Evolutionary conservation across 2,797 vertebrate species (phyloP), one percentile per base, ranked within the genome.

Genomic region (Pseudochaenichthys georgianus): DNA sequence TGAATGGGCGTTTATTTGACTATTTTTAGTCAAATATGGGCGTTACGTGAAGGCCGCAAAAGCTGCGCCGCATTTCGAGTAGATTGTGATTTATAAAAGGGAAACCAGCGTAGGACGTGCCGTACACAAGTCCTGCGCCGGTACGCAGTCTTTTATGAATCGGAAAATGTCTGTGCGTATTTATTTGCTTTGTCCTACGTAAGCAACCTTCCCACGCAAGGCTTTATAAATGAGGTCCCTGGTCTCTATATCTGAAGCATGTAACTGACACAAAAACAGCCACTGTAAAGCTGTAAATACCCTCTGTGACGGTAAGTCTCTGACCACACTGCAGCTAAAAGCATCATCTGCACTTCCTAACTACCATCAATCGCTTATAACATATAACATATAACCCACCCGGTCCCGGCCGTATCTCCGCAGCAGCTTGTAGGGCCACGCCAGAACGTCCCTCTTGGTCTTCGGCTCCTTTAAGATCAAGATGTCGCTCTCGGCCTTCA

Each of bases 391-490:
- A n/a, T 48, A 19, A 65, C 95, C 69, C 71, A 99, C 98, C 96
- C 97, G 95, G 86, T 99, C 98, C 50, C 98, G 93, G 21, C 98
- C 98, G 0, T 99, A 99, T 93, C 98, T 95, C 13, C 98, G 94
- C 46, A 99, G 95, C 81, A 99, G 96, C 86, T 97, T 97, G 84
- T 98, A 99, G 13, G 98, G 97, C 98, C 98, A 99, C 50, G 95
- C 89, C 0, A 96, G 93, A 54, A 97, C 75, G 0, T 90, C 91
- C 78, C 90, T 94, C 70, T 95, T 94, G 0, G 93, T 95, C 87
- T 91, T 95, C 0, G 94, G 93, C 11, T 98, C 96, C 73, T 94
- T 95, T 31, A 99, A 91, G 53, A 96, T 79, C 12, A 99, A 91
- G 23, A 87, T 86, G 45, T 98, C 96, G 0, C 68, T 87, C 64